phyloP scores from a whole-genome alignment of 2,797 vertebrate genomes.

The Sandelia bainsii region DNA sequence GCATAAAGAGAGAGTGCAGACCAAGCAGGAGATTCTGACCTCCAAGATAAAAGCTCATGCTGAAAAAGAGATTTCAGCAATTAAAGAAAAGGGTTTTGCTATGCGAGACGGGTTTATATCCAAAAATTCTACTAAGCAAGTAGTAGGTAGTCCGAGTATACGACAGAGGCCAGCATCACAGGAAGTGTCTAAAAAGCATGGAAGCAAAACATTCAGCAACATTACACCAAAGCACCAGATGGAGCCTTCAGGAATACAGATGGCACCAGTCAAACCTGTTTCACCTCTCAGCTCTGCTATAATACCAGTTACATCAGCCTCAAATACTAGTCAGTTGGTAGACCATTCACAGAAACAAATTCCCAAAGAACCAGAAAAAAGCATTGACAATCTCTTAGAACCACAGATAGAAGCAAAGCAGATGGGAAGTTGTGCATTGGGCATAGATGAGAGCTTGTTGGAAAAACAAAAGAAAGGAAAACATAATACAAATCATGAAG shows the following conservation, averaged over 20 bases:
- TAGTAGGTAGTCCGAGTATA: slow-evolving; percentile 47
- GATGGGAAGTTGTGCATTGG: slow-evolving; percentile 2
- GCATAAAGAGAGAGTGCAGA: slow-evolving; percentile 81
- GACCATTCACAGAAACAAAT: slow-evolving; percentile 41
- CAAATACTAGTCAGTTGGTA: slow-evolving; percentile 11
- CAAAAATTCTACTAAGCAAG: slow-evolving; percentile 71
- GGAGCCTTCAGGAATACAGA: slow-evolving; percentile 40
- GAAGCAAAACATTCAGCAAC: slow-evolving; percentile 41
- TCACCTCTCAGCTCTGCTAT: slow-evolving; percentile 27
- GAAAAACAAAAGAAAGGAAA: slow-evolving; percentile 43
- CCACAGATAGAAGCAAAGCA: slow-evolving; percentile 21
- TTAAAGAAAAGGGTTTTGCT: slow-evolving; percentile 84
- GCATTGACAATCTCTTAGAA: slow-evolving; percentile 7
- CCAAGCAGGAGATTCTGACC: slow-evolving; percentile 86
- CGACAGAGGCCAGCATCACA: slow-evolving; percentile 65
- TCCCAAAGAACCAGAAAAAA: slow-evolving; percentile 38
- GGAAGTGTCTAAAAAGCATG: slow-evolving; percentile 59
- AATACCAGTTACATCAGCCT: slow-evolving; percentile 26
- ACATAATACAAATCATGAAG: slow-evolving; percentile 9
- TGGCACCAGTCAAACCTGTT: slow-evolving; percentile 27
- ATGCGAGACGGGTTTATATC: slow-evolving; percentile 70
- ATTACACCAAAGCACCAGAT: slow-evolving; percentile 48
- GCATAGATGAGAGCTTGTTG: slow-evolving; percentile 11
- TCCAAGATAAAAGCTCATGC: slow-evolving; percentile 88
- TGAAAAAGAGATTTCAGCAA: slow-evolving; percentile 87